Base-by-base conservation (phyloP, 1,140 invertebrate species). In the Rhopalosiphum maidis region DNA sequence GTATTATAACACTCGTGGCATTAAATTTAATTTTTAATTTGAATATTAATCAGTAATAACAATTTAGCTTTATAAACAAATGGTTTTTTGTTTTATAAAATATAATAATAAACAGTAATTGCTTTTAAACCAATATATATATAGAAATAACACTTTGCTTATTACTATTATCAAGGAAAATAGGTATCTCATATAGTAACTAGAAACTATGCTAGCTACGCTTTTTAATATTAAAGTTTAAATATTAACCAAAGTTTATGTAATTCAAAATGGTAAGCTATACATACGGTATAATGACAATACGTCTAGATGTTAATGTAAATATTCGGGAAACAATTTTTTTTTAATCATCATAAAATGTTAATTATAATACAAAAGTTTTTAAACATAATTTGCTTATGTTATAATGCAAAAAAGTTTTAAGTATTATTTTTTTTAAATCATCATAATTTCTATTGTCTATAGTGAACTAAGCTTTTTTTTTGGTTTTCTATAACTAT, bases 311-410 rank as follows among this genome's bases (percentile, higher is more conserved):
- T 77, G 30, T 77, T 77, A n/a, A 77, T 77, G 60, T 35, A 77
- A n/a, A 77, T 77, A 77, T 77, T 77, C 4, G 7, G 30, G 15
- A 18, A 18, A 77, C 15, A n/a, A n/a, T 77, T 77, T 77, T 15
- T 51, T 68, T 77, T 77, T 77, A 77, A 77, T 77, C 60, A 77
- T 77, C 60, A 77, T 77, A n/a, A 77, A 77, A 77, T 77, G 60
- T 77, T 77, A 77, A 77, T 77, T 77, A 77, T 77, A 77, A 77
- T n/a, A 77, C 6, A 15, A n/a, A n/a, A 77, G 60, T 77, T 77
- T 77, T 77, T 15, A 77, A 77, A n/a, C 60, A 77, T 77, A 77
- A 77, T 77, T 77, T n/a, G 5, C 60, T 77, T 1, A 15, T 77
- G 30, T n/a, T n/a, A n/a, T 77, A 18, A n/a, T 77, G 15, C 60